Conservation (phyloP, 2,113 vertebrate species). For the Lagopus muta region DNA sequence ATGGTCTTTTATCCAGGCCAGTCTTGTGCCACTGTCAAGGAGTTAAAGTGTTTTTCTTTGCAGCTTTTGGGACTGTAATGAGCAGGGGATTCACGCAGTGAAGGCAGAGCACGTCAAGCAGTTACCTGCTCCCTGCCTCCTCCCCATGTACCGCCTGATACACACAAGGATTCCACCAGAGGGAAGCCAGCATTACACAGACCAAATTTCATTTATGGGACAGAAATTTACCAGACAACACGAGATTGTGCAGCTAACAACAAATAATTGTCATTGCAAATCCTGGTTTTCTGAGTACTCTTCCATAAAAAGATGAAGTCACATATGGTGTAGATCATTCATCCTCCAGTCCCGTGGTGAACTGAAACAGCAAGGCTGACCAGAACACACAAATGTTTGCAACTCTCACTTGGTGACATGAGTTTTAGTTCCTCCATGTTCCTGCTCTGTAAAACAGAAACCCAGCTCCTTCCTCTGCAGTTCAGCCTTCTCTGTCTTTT, state of each 20-base stretch:
- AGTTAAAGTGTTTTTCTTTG: background rate
- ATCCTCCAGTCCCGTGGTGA: background rate
- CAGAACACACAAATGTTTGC: background rate
- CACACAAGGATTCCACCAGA: background rate
- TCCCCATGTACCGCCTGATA: background rate
- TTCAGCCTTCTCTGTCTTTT: background rate
- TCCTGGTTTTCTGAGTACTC: background rate
- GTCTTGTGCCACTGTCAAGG: background rate
- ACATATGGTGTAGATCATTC: rapidly evolving
- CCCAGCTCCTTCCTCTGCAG: background rate
- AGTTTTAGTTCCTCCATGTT: background rate
- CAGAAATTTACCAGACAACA: background rate
- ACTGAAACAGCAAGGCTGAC: background rate
- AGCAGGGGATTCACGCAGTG: background rate
- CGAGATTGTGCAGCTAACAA: background rate
- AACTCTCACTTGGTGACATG: background rate
- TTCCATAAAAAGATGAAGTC: background rate
- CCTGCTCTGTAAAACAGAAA: background rate
- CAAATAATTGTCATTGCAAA: background rate
- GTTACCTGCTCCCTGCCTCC: background rate
- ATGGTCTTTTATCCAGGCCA: slow-evolving; percentile 41
- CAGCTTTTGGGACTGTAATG: background rate
- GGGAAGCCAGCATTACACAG: background rate
- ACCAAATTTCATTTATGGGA: background rate
- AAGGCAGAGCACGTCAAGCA: background rate